These are phyloP conservation scores for Pycnonotus jocosus DNA, from an alignment of 2,113 vertebrate genomes.

Conservation along the genomic window DNA sequence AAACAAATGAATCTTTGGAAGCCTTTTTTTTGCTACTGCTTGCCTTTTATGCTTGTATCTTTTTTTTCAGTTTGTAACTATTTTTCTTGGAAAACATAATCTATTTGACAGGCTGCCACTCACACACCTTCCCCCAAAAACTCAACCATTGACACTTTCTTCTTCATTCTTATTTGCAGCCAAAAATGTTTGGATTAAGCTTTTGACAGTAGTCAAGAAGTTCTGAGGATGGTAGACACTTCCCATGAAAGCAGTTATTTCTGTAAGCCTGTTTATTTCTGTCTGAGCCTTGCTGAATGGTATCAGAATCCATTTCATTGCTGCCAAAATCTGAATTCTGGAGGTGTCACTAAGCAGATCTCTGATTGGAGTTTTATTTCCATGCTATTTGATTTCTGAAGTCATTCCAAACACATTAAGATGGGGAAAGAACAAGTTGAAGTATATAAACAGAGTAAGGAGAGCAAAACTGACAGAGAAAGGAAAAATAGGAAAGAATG, in stretches of 20 bases:
- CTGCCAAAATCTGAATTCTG: conserved; percentile 1
- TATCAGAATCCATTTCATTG: background rate
- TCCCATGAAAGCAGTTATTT: background rate
- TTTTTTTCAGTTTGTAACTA: background rate
- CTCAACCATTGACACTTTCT: background rate
- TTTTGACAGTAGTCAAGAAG: background rate
- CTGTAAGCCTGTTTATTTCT: conserved; percentile 8
- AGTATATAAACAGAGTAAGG: background rate
- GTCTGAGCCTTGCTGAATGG: background rate
- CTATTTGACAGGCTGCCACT: background rate
- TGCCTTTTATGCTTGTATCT: background rate
- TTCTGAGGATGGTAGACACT: background rate
- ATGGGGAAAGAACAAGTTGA: background rate
- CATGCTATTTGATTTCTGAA: conserved; percentile 4
- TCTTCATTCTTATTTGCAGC: background rate
- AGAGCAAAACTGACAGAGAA: background rate
- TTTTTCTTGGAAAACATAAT: background rate
- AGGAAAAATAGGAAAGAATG: background rate
- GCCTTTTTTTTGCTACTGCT: background rate
- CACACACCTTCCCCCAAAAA: background rate
- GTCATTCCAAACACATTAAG: background rate
- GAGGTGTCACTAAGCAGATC: background rate
- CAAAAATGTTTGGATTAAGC: background rate
- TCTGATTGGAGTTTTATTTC: conserved; percentile 19
- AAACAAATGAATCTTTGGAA: background rate